Evolutionary conservation across 2,797 vertebrate genomes (phyloP), one percentile per base, ranked within the genome.

Genomic region (Zalophus californianus): DNA sequence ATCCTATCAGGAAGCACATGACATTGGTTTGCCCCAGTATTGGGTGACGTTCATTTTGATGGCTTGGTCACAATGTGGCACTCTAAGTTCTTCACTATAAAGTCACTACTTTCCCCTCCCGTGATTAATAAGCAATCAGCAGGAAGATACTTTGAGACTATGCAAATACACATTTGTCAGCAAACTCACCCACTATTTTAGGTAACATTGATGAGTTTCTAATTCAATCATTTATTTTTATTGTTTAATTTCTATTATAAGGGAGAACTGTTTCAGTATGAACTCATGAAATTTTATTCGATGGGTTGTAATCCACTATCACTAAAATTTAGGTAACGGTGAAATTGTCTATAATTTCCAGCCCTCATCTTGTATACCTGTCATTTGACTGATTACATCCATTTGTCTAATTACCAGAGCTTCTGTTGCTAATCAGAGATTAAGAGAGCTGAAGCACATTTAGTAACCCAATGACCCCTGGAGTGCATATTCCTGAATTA

Each of bases 151-250:
- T 82, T 56, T 64, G 27, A 70, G 54, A 70, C 12, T 93, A 20
- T 44, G 32, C 25, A 86, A 78, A 56, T 72, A 87, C 8, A 62
- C 2, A 1, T 78, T 90, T 44, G 23, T 50, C 25, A 70, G 32
- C 58, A 79, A 86, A 95, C 27, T 64, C 41, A 12, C 18, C 32
- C 21, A 35, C 5, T 58, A 62, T 35, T 87, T 72, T 58, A n/a
- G 64, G n/a, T 56, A 91, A 64, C 23, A 60, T 1, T 41, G 54
- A 73, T 25, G 62, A 82, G 60, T 78, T 92, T 92, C 70, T 90
- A 83, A 87, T 78, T 87, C 72, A 27, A 73, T 52, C 16, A 80
- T 88, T 96, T 95, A n/a, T 86, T 62, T 88, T 80, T 85, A 66
- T 73, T 92, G 32, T 87, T 91, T 79, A 41, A 60, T 72, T 90